phyloP scores from a whole-genome alignment of 2,888 invertebrate genomes.

The Oligia strigilis region DNA sequence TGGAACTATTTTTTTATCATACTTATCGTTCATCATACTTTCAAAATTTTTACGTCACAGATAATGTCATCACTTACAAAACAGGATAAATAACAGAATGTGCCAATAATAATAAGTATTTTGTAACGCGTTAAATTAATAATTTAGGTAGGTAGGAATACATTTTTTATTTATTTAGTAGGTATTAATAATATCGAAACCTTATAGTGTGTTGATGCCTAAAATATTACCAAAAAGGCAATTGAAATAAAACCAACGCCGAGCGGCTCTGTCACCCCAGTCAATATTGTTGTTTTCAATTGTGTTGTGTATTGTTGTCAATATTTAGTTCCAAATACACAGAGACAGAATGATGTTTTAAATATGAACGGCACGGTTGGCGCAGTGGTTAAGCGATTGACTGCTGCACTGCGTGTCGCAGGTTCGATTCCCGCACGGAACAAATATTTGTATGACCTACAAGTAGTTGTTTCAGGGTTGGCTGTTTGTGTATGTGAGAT shows the following conservation, averaged over 20 bases:
- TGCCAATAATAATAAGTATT: slow-evolving; percentile 2
- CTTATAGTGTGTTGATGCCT: no score
- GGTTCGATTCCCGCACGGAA: no score
- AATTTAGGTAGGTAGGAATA: neutral
- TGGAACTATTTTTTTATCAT: neutral
- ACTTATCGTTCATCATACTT: slow-evolving; percentile 3
- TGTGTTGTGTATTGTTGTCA: no score
- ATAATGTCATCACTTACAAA: neutral
- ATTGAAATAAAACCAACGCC: no score
- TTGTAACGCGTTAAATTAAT: neutral
- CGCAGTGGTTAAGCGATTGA: no score
- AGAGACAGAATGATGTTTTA: neutral
- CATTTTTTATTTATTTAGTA: neutral
- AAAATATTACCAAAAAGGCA: slow-evolving; percentile 1
- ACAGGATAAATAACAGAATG: slow-evolving; percentile 12
- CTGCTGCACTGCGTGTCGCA: no score
- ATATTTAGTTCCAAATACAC: neutral
- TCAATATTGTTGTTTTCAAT: neutral
- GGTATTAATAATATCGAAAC: neutral
- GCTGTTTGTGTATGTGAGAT: no score
- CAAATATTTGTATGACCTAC: no score
- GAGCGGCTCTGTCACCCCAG: neutral
- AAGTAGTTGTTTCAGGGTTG: no score
- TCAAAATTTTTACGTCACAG: neutral
- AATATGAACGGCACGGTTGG: neutral